These are phyloP conservation scores for Eptatretus burgeri DNA, from an alignment of 2,113 vertebrate genomes.

Conservation along the genomic window DNA sequence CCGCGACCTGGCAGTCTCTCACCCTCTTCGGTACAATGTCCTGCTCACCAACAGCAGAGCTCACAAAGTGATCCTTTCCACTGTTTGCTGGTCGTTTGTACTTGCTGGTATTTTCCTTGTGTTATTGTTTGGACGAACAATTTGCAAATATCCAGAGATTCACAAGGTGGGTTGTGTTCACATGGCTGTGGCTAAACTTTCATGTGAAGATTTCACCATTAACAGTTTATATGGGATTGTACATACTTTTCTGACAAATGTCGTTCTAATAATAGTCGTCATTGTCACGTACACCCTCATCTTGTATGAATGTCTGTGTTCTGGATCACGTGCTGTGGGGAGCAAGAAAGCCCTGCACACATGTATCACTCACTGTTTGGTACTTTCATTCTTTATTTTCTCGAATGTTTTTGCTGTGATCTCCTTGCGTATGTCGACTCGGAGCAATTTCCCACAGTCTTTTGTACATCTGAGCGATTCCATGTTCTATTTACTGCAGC, in stretches of 20 bases:
- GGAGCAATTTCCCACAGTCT: too few species aligned
- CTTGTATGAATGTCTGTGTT: background rate
- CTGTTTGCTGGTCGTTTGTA: background rate
- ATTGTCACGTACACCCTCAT: background rate
- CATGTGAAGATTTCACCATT: background rate
- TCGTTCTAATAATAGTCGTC: background rate
- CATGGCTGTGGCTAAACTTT: constrained; percentile 3
- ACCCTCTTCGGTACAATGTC: background rate
- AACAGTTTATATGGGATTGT: background rate
- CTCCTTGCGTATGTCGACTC: too few species aligned
- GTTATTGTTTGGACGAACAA: background rate
- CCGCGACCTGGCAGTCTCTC: background rate
- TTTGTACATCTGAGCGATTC: too few species aligned
- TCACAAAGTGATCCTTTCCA: background rate
- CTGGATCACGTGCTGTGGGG: too few species aligned
- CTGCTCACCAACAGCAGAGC: constrained; percentile 1
- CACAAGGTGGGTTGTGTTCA: background rate
- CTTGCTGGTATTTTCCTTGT: background rate
- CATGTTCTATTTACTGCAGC: too few species aligned
- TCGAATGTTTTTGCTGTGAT: too few species aligned
- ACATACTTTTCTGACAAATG: background rate
- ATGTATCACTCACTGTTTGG: too few species aligned
- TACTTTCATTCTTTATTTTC: too few species aligned
- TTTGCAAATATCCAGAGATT: background rate
- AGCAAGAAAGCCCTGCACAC: too few species aligned